A percentile compares a stretch with the other conserved stretches of the same genome.
Evolutionary conservation across 2,888 invertebrate species (phyloP).

Genomic region (Lamellibrachia satsuma): DNA sequence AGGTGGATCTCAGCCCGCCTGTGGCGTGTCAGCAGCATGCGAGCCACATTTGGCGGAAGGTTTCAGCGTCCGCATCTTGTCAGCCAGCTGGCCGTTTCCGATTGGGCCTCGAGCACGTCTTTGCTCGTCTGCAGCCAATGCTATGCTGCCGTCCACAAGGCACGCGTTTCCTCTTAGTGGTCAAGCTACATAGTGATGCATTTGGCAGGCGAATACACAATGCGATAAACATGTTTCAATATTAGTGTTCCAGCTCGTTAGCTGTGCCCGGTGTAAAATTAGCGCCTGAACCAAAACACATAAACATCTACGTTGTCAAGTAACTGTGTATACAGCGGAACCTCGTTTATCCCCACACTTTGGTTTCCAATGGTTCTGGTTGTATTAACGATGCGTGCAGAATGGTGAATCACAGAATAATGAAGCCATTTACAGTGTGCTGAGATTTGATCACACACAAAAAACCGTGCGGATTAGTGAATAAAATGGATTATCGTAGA

Average conservation of each 20-base stretch:
- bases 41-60: background rate
- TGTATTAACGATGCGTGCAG: no score
- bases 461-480: no score
- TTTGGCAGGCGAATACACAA: background rate
- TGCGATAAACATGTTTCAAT: background rate
- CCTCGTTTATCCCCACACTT: no score
- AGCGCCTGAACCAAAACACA: no score
- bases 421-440: no score
- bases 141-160: background rate
- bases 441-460: no score
- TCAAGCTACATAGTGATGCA: background rate
- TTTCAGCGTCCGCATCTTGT: background rate
- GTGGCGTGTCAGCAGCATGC: background rate
- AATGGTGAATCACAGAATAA: no score
- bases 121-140: background rate
- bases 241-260: background rate
- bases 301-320: no score
- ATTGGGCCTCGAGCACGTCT: background rate
- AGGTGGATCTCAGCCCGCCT: background rate
- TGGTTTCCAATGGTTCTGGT: no score
- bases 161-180: background rate
- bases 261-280: background rate
- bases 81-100: background rate
- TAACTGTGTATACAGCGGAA: no score
- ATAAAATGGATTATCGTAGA: no score